Base-by-base conservation (phyloP, 2,888 invertebrate species). In the Perizoma affinitatum region DNA sequence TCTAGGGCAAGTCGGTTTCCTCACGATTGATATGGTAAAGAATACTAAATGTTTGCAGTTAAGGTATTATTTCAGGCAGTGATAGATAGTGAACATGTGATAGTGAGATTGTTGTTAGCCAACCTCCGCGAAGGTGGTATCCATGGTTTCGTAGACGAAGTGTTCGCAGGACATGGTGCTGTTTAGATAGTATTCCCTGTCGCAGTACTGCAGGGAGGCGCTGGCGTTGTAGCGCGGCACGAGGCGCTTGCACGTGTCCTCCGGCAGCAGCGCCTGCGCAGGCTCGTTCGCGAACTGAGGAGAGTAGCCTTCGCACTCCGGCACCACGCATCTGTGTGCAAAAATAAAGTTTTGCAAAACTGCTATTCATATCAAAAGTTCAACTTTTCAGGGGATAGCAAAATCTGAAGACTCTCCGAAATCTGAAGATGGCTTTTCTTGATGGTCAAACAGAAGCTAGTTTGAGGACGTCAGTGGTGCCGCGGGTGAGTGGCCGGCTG, bases 231-330 rank as follows among this genome's bases (percentile, higher is more conserved):
- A 74, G 80, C 79, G 77, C 11, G 84, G 84, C 8, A 68, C 65
- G 72, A 66, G 75, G 36, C 83, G 83, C 38, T 69, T 73, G 67
- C 81, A 83, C 53, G 71, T 50, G 44, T 68, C 68, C 4, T 34
- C 47, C 4, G 84, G 80, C 58, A 85, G 79, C 65, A 87, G 76
- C 50, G 69, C 72, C 48, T 42, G 55, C 47, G 73, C 79, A 0
- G 77, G 62, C n/a, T 55, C 56, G 72, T 82, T 79, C 42, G 11
- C 64, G 70, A 73, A 86, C 46, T 63, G 50, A 36, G 68, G 45
- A 58, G 67, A 9, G 33, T 0, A 44, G 5, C 85, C 82, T 67
- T 94, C 94, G 79, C 94, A 94, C 71, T 93, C 94, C 5, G 93
- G 89, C 43, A 94, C 89, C 42, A 87, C 71, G 72, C 94, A 94